Base-by-base conservation (phyloP, 2,888 invertebrate genomes). In the Alentia gelatinosa region DNA sequence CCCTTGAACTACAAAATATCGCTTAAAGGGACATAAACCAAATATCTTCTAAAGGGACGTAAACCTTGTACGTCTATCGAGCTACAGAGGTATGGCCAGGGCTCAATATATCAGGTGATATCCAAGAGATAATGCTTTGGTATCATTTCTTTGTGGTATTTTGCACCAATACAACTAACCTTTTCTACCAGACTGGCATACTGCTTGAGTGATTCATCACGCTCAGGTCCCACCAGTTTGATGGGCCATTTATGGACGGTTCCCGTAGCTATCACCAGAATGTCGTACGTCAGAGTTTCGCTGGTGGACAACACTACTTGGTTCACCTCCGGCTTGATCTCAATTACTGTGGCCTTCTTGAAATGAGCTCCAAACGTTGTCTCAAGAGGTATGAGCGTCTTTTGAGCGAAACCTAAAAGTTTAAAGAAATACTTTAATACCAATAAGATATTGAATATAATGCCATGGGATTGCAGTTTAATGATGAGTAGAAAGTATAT, bases 261-360 rank as follows among this genome's bases (percentile, higher is more conserved):
- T 3, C 93, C 93, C 9, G 93, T 92, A 1, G 92, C 92, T 23
- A 93, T 63, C 39, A 93, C 91, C 15, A 93, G 83, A 9, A 91
- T 39, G 86, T 93, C 92, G 42, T 92, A 92, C 0, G 79, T 12
- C 1, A 92, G n/a, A 9, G 68, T 89, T 12, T 91, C 90, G 35
- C 92, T 92, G n/a, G 56, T 75, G n/a, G 91, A 91, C 33, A 92
- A 84, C n/a, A 35, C 50, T 3, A 92, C 91, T 15, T 56, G 37
- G 74, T 92, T 91, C 1, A 63, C 50, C 1, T 56, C 74, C 3
- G 83, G 30, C 37, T 92, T 56, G 12, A 92, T 39, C 23, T 37
- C 1, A 4, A 47, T 89, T 40, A 92, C 92, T 39, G 83, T 91
- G 40, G 91, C 92, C 37, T 89, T 91, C 37, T 74, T 50, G 89